Conservation (phyloP, 2,888 invertebrate species). For the Himalopsyche kuldschensis region DNA sequence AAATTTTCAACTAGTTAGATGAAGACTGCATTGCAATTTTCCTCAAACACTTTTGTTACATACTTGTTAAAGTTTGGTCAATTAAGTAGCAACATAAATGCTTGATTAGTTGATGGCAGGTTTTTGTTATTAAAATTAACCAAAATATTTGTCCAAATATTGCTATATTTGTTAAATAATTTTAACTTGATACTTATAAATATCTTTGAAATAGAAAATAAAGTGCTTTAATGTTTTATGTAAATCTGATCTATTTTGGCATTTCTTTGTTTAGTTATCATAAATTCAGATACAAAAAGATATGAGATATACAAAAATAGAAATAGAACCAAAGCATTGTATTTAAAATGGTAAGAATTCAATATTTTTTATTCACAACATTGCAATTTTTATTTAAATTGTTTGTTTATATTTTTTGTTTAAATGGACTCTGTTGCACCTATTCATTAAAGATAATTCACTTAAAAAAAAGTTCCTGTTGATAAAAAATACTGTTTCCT, state of each 20-base stretch:
- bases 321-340: not conserved
- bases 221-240: no score
- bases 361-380: not conserved
- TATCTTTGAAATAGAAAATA: no score
- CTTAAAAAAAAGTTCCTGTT: not conserved
- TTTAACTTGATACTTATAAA: no score
- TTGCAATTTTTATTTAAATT: not conserved
- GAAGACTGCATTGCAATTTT: not conserved
- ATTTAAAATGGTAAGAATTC: not conserved
- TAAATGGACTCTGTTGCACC: slow-evolving; percentile 27
- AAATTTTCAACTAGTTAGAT: no score
- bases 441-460: slow-evolving; percentile 1
- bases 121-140: not conserved
- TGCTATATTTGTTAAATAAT: no score
- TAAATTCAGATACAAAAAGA: not conserved
- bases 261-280: no score
- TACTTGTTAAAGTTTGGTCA: not conserved
- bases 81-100: not conserved
- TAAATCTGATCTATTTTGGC: no score
- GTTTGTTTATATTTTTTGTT: slow-evolving; percentile 11
- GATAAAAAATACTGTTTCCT: not conserved
- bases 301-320: not conserved
- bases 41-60: not conserved
- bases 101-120: not conserved
- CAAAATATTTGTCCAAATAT: no score